Evolutionary conservation across 2,888 invertebrate species (phyloP).

Genomic region (Idaea aversata): DNA sequence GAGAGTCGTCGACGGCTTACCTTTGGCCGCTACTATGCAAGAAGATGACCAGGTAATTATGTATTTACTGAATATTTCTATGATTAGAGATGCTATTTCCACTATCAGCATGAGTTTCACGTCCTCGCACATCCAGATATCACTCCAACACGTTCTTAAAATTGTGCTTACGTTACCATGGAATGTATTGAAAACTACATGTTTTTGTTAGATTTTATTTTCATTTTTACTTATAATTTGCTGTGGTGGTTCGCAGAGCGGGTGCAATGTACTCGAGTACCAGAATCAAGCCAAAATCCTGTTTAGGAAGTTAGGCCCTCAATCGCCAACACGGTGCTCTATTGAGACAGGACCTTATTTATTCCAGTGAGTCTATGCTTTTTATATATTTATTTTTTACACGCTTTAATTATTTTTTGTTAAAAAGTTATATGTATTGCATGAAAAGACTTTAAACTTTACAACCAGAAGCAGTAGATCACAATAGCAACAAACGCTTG

Average conservation of each 20-base stretch:
- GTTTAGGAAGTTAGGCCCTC: constrained; percentile 94
- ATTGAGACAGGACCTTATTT: constrained; percentile 98
- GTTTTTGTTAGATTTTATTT: constrained; percentile 38
- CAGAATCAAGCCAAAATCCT: constrained; percentile 99
- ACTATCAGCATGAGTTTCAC: constrained; percentile 7
- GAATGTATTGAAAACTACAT: constrained; percentile 31
- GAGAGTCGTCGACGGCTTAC: constrained; percentile 95
- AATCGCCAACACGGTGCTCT: constrained; percentile 95
- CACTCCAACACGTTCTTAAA: constrained; percentile 18
- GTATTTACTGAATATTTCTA: constrained; percentile 12
- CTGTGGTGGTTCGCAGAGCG: constrained; percentile 85
- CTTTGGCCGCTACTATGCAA: constrained; percentile 97
- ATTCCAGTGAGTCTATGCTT: constrained; percentile 92
- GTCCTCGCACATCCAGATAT: constrained; percentile 12
- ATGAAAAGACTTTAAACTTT: neutral
- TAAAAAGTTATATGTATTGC: neutral
- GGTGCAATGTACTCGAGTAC: constrained; percentile 96
- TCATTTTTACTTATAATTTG: constrained; percentile 51
- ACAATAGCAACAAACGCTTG: too few relatives aligned
- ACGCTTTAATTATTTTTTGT: constrained; percentile 24
- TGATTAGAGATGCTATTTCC: constrained; percentile 5
- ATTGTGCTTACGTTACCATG: constrained; percentile 25
- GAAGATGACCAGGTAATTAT: constrained; percentile 95
- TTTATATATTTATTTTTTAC: constrained; percentile 40
- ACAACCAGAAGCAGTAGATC: too few relatives aligned